These are phyloP conservation scores for Sylvilagus floridanus DNA, from an alignment of 2,797 vertebrate genomes.

Conservation along the genomic window DNA sequence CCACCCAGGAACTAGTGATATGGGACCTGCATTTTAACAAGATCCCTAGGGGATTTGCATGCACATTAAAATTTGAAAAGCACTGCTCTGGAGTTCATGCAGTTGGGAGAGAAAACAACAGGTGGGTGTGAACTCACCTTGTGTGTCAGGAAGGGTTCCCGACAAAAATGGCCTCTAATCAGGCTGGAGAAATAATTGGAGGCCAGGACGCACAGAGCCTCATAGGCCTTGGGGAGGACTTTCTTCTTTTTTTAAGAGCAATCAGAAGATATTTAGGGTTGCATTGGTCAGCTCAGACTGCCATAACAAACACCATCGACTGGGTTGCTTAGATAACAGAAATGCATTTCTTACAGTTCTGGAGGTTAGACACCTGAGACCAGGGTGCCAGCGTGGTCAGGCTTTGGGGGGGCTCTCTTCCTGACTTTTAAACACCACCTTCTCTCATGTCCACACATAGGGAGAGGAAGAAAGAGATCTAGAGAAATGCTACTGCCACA, in stretches of 20 bases:
- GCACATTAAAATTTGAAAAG: constrained; percentile 13
- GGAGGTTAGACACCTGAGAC: neutral
- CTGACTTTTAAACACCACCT: neutral
- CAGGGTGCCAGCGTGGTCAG: neutral
- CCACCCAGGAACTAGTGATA: constrained; percentile 49
- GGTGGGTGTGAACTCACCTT: constrained; percentile 2
- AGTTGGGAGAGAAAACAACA: constrained; percentile 46
- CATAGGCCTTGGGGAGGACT: neutral
- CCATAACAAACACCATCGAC: neutral
- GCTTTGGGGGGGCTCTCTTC: neutral
- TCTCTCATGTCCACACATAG: neutral
- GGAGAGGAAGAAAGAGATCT: neutral
- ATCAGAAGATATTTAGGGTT: neutral
- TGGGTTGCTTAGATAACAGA: neutral
- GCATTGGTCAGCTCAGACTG: neutral
- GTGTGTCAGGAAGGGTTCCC: neutral
- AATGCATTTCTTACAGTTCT: neutral
- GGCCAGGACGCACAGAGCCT: neutral
- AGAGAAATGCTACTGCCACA: neutral
- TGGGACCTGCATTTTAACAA: constrained; percentile 71
- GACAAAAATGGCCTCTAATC: neutral
- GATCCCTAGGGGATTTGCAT: constrained; percentile 41
- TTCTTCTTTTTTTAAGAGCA: neutral
- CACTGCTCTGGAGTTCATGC: neutral
- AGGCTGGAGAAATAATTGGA: neutral